phyloP scores from a whole-genome alignment of 2,113 vertebrate genomes.

The Chaetorhynchus papuensis region DNA sequence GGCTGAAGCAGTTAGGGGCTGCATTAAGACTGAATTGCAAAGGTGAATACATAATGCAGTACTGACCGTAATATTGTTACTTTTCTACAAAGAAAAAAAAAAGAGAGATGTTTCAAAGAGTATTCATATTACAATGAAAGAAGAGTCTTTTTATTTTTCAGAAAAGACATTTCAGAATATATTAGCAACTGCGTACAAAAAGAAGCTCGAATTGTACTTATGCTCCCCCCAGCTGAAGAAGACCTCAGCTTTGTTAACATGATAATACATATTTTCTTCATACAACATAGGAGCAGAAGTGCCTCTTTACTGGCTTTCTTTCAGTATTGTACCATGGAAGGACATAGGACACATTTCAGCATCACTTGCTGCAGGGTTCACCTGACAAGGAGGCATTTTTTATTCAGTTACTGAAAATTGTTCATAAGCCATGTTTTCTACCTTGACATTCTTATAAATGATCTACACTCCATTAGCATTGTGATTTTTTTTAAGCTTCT shows the following conservation, averaged over 20 bases:
- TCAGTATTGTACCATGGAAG: neutral
- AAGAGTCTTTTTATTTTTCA: neutral
- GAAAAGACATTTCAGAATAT: neutral
- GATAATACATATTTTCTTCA: neutral
- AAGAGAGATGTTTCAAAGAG: neutral
- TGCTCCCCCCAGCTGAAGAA: neutral
- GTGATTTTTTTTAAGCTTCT: conserved; percentile 11
- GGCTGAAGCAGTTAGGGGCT: neutral
- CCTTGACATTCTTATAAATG: conserved; percentile 14
- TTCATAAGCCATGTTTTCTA: neutral
- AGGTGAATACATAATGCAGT: neutral
- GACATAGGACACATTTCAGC: neutral
- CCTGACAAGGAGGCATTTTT: neutral
- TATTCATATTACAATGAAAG: neutral
- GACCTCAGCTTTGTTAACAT: neutral
- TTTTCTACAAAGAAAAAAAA: neutral
- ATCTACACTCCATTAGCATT: neutral
- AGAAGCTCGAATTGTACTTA: neutral
- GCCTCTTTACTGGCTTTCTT: neutral
- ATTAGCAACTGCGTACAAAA: neutral
- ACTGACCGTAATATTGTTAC: neutral
- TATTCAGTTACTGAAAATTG: neutral
- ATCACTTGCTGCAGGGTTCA: neutral
- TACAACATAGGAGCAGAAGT: neutral
- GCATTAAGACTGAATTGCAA: neutral